Evolutionary conservation across 1,140 invertebrate species (phyloP).

Genomic region (Brachionus manjavacas): DNA sequence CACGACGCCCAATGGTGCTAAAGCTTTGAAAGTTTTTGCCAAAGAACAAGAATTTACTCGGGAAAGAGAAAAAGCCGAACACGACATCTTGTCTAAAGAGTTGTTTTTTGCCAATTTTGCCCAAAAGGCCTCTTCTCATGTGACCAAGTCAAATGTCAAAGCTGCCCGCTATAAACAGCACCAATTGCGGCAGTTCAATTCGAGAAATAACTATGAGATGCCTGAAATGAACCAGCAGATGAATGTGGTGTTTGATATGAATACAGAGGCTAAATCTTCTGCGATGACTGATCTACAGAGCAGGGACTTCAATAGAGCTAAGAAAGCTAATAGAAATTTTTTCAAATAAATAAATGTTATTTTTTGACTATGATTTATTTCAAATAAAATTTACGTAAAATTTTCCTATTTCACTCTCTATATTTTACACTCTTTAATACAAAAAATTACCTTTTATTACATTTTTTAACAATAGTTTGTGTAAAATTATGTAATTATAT

Average conservation of each 20-base stretch:
- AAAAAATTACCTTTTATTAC: too few species aligned
- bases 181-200: neutral
- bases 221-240: neutral
- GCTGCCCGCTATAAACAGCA: neutral
- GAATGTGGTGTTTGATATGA: neutral
- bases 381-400: too few species aligned
- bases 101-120: neutral
- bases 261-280: neutral
- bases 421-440: too few species aligned
- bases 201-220: neutral
- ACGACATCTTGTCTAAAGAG: neutral
- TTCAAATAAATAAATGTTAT: neutral
- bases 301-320: neutral
- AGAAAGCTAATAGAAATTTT: slow-evolving; percentile 18
- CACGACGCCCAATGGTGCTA: slow-evolving; percentile 49
- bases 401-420: too few species aligned
- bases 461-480: too few species aligned
- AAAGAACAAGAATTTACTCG: slow-evolving; percentile 17
- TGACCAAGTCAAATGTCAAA: neutral
- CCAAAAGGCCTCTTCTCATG: slow-evolving; percentile 28
- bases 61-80: neutral
- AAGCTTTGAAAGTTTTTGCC: slow-evolving; percentile 31
- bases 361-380: too few species aligned
- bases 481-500: too few species aligned
- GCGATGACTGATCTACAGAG: neutral